These are phyloP conservation scores for Brachypalpus laphriformis DNA, from an alignment of 2,888 invertebrate genomes.

Conservation along the genomic window DNA sequence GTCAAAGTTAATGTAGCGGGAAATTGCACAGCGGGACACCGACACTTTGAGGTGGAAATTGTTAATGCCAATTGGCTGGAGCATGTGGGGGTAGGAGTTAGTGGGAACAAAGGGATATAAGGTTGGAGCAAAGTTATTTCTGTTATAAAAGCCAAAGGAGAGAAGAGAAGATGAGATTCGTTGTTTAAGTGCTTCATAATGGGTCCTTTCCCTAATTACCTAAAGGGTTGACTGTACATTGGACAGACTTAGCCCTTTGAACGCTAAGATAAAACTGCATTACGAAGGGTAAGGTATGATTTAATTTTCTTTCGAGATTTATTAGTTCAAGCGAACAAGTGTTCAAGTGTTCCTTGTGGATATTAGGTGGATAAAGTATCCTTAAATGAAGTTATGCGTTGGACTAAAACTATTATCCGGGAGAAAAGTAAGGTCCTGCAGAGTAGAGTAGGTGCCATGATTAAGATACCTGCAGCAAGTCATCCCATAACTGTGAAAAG, in stretches of 20 bases:
- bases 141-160: slow-evolving; percentile 25
- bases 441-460: not conserved
- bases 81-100: not conserved
- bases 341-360: not conserved
- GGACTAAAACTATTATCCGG: not conserved
- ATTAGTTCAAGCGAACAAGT: not conserved
- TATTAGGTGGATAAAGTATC: not conserved
- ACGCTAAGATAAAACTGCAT: no score
- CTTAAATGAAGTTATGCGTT: not conserved
- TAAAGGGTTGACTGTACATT: not conserved
- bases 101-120: slow-evolving; percentile 23
- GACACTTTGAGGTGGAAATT: slow-evolving; percentile 53
- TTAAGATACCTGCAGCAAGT: no score
- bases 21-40: slow-evolving; percentile 65
- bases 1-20: slow-evolving; percentile 69
- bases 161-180: slow-evolving; percentile 3
- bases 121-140: slow-evolving; percentile 29
- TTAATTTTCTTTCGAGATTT: not conserved
- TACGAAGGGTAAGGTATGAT: not conserved
- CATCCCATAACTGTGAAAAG: no score
- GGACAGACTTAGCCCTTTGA: not conserved
- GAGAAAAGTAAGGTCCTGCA: not conserved
- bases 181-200: slow-evolving; percentile 18
- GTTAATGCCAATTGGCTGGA: slow-evolving; percentile 41
- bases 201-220: slow-evolving; percentile 20